A percentile compares a stretch with the other conserved stretches of the same genome.
phyloP scores from a whole-genome alignment of 2,888 invertebrate species.

The Cephus spinipes region DNA sequence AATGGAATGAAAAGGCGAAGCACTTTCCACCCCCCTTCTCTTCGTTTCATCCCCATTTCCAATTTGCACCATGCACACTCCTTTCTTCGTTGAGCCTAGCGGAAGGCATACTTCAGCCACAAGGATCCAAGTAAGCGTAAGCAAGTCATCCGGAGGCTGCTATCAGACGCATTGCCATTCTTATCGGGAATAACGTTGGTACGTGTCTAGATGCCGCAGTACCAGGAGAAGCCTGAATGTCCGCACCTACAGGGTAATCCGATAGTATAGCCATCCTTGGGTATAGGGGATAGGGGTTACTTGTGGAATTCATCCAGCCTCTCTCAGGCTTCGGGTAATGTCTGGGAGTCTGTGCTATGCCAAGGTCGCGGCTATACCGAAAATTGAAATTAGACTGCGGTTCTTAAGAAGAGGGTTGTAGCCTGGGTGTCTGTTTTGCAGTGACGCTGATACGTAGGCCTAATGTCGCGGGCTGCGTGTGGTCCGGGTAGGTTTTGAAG shows the following conservation, averaged over 20 bases:
- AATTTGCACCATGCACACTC: neutral
- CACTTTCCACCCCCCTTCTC: neutral
- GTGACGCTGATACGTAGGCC: neutral
- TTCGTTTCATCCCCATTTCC: neutral
- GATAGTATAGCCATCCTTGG: neutral
- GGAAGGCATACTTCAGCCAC: neutral
- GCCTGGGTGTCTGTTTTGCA: neutral
- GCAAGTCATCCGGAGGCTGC: slow-evolving; percentile 23
- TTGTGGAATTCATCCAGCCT: neutral
- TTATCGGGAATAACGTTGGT: slow-evolving; percentile 42
- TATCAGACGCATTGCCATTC: slow-evolving; percentile 42
- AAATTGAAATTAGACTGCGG: neutral
- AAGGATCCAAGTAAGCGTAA: neutral
- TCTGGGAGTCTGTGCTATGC: neutral
- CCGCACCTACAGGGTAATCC: neutral
- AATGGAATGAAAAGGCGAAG: slow-evolving; percentile 33
- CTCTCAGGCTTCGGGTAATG: neutral
- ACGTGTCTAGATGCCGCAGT: slow-evolving; percentile 9
- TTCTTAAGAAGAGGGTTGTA: neutral
- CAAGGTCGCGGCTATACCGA: neutral
- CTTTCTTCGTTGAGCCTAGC: neutral
- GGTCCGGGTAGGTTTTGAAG: neutral
- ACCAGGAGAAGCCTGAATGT: neutral
- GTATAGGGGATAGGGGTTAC: neutral
- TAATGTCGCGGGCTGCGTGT: neutral